phyloP scores from a whole-genome alignment of 2,113 vertebrate species.

The Aythya baeri region DNA sequence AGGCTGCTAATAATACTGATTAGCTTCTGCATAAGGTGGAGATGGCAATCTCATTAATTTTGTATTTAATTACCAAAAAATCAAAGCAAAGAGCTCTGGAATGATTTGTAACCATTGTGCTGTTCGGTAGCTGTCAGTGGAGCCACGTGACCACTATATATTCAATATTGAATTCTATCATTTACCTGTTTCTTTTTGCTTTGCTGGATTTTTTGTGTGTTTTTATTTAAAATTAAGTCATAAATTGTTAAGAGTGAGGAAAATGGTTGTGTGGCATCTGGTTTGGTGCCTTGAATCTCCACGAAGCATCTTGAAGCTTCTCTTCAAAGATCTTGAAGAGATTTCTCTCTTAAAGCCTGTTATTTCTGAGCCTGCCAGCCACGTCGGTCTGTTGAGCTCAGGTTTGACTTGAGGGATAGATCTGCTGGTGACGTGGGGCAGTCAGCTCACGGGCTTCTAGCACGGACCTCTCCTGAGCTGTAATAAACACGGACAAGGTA shows the following conservation, averaged over 20 bases:
- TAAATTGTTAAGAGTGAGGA: neutral
- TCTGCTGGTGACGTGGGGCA: neutral
- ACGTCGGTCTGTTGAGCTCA: neutral
- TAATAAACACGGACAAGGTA: neutral
- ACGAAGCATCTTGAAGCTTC: neutral
- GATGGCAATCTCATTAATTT: neutral
- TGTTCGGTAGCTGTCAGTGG: neutral
- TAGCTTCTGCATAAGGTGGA: neutral
- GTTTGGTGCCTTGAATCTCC: neutral
- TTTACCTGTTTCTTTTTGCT: neutral
- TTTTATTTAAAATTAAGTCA: neutral
- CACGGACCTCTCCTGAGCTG: neutral
- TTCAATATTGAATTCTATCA: neutral
- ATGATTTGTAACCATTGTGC: neutral
- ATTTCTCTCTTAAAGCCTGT: neutral
- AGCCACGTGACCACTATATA: neutral
- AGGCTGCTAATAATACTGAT: neutral
- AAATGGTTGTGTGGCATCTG: accelerated
- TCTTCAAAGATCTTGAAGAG: neutral
- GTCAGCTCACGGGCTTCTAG: neutral
- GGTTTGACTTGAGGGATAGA: neutral
- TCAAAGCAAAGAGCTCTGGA: neutral
- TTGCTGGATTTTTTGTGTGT: neutral
- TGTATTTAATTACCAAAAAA: neutral
- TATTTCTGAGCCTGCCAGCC: neutral